These are phyloP conservation scores for Hybognathus amarus DNA, from an alignment of 2,797 vertebrate species.

Conservation along the genomic window DNA sequence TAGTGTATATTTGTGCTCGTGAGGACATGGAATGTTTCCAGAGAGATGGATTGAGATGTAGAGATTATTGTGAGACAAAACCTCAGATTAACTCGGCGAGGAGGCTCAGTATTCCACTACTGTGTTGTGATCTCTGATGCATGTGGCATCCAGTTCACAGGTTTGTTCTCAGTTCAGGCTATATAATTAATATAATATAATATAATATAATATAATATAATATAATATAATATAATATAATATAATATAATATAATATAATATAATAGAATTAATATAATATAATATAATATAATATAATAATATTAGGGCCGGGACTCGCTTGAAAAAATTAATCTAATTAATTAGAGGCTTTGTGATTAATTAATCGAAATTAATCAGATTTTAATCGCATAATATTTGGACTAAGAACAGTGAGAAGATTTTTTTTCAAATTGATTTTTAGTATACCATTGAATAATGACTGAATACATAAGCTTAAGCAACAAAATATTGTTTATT, in stretches of 20 bases:
- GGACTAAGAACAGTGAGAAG: too few species aligned
- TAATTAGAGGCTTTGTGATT: too few species aligned
- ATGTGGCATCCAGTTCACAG: conserved; percentile 58
- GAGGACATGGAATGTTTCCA: conserved; percentile 61
- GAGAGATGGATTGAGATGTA: conserved; percentile 57
- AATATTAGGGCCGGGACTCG: too few species aligned
- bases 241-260: not conserved
- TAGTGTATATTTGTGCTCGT: conserved; percentile 3
- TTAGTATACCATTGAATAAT: too few species aligned
- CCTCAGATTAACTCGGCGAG: conserved; percentile 57
- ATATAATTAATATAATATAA: too few species aligned
- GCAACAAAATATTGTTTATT: too few species aligned
- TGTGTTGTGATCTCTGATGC: conserved; percentile 68
- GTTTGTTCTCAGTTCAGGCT: conserved; percentile 13
- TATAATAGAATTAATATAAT: not conserved
- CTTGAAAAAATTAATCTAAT: too few species aligned
- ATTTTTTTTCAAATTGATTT: too few species aligned
- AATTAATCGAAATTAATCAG: too few species aligned
- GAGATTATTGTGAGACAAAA: conserved; percentile 67
- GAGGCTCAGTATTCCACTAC: conserved; percentile 62
- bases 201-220: not conserved
- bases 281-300: too few species aligned
- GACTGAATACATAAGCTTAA: too few species aligned
- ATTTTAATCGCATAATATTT: too few species aligned
- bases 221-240: not conserved